Evolutionary conservation across 2,888 invertebrate species (phyloP).

Genomic region (Epiblema foenella): DNA sequence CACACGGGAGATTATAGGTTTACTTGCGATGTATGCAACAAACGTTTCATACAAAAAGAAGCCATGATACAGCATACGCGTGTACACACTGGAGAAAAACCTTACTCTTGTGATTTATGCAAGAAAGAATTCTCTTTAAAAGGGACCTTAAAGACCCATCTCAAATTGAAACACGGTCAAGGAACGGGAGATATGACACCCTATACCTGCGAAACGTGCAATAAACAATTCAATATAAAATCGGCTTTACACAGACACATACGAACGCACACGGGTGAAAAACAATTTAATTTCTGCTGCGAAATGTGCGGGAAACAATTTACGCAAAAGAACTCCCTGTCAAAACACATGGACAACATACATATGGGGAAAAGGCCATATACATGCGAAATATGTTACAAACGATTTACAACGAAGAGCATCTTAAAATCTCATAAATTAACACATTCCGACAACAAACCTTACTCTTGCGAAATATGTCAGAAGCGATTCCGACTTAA

Average conservation of each 20-base stretch:
- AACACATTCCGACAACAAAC: background rate
- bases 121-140: conserved; percentile 5
- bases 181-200: background rate
- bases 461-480: conserved; percentile 1
- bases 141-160: conserved; percentile 17
- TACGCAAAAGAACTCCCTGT: background rate
- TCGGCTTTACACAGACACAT: background rate
- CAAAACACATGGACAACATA: background rate
- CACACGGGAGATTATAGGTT: conserved; percentile 16
- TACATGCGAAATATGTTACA: conserved; percentile 11
- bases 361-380: background rate
- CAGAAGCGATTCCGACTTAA: conserved; percentile 3
- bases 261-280: conserved; percentile 6
- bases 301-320: conserved; percentile 19
- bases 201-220: background rate
- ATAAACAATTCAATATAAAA: background rate
- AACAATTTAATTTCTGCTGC: conserved; percentile 4
- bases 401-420: background rate
- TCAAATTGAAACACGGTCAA: conserved; percentile 12
- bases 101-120: conserved; percentile 22
- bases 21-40: conserved; percentile 12
- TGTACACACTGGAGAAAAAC: conserved; percentile 23
- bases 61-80: conserved; percentile 12
- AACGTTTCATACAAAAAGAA: conserved; percentile 16
- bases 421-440: background rate